Base-by-base conservation (phyloP, 2,797 vertebrate species). In the Hemibagrus guttatus region DNA sequence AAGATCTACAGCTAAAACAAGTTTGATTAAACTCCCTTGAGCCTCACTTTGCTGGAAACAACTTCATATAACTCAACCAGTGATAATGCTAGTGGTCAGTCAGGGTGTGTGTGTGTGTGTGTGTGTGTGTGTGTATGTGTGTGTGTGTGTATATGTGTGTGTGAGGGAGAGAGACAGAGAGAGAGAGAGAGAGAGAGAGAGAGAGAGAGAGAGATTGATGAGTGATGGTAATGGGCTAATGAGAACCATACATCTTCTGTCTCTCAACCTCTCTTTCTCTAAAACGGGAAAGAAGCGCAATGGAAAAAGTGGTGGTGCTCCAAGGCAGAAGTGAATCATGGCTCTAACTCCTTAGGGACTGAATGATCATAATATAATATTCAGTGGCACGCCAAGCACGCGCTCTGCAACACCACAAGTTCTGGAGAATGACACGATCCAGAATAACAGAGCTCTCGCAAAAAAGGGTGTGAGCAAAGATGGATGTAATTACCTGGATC, bases 281-380 rank as follows among this genome's bases (percentile, higher is more conserved):
- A 66, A 84, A 59, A 49, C 28, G 81, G 71, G 84, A 88, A 93
- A 89, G 91, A 93, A 86, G 91, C 85, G 89, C 92, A 90, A 90
- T 94, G 93, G 93, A 94, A 95, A 94, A 91, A 90, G 91, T 91
- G 89, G 89, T 91, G 87, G 92, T 92, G 92, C 91, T 89, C 0
- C 59, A 89, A 84, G 90, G 91, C 82, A 35, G 46, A 87, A 92
- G 91, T 92, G 91, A 94, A 93, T 90, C 91, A 92, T 93, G 91
- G 88, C 91, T 78, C 87, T 81, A 85, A 90, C 90, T 92, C 89
- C 91, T 91, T 92, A 91, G 92, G 90, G 91, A 93, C 91, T 86
- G 89, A 69, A 17, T 84, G 90, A 92, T 94, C 90, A 92, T 91
- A 91, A 93, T 52, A 88, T 89, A 81, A 85, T 91, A 93, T 92